Evolutionary conservation across 2,113 vertebrate species (phyloP), one percentile per base, ranked within the genome.

Genomic region (Cercocebus atys): DNA sequence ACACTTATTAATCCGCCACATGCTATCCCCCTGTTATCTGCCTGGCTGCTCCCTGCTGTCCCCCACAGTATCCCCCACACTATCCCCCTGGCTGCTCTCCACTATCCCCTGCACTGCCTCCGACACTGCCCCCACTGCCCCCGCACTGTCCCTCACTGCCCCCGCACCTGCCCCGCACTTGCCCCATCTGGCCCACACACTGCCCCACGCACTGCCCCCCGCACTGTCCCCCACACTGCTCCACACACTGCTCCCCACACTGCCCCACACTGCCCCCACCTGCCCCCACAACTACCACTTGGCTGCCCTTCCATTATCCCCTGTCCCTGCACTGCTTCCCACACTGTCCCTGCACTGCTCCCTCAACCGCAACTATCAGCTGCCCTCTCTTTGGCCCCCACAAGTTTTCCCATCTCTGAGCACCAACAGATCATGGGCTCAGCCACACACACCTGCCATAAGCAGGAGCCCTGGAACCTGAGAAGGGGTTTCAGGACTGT

Each of bases 161-260:
- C 50, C 50, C 50, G 0, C 47, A 50, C n/a, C 50, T 50, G 50
- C 0, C n/a, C n/a, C n/a, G n/a, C n/a, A n/a, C n/a, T n/a, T n/a
- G n/a, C n/a, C n/a, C n/a, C n/a, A n/a, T n/a, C n/a, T n/a, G n/a
- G n/a, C 13, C 13, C 50, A 11, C 3, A 4, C 47, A 50, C 50
- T 50, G 50, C 3, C 14, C 47, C 50, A 0, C 14, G 0, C 50
- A 52, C 14, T 52, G 50, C 0, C 50, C 50, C 14, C 50, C n/a
- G n/a, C n/a, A n/a, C 50, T 5, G 14, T 0, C 50, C 50, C 50
- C 45, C 18, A 0, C 70, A 20, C 8, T 38, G 8, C 13, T 2
- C 11, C 40, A 35, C 3, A 47, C 27, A 10, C 79, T 20, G 35
- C 68, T 3, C 70, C 18, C 20, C 68, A 18, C 35, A 8, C n/a